These are phyloP conservation scores for Lophotis ruficrista DNA, from an alignment of 2,113 vertebrate genomes.

Conservation along the genomic window DNA sequence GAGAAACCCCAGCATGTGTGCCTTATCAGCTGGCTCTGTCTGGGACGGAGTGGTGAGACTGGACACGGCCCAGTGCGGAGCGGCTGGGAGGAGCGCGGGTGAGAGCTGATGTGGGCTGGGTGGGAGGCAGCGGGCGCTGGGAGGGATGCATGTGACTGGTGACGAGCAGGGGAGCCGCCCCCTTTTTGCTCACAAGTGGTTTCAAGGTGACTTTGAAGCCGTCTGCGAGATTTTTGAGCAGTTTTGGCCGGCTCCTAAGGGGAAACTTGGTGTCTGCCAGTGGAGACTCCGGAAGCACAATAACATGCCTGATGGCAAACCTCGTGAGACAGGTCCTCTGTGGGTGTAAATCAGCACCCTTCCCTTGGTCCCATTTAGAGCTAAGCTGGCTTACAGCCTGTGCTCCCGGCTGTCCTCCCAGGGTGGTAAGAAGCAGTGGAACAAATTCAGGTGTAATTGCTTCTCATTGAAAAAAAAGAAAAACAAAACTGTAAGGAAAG, in stretches of 20 bases:
- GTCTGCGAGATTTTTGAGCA: background rate
- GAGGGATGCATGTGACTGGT: background rate
- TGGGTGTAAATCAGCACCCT: background rate
- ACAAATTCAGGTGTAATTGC: slow-evolving; percentile 31
- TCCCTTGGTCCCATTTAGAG: background rate
- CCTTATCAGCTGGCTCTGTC: background rate
- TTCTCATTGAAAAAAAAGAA: background rate
- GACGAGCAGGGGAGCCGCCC: background rate
- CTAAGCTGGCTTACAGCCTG: accelerated
- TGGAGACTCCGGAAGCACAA: background rate
- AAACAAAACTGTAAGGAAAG: background rate
- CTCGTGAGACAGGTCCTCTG: background rate
- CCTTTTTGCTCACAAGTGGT: background rate
- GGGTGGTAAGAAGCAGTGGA: background rate
- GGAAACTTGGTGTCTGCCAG: background rate
- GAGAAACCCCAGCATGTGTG: background rate
- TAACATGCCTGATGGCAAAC: background rate
- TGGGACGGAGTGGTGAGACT: background rate
- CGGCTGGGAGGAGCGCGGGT: background rate
- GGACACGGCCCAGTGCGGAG: accelerated
- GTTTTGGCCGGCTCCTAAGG: background rate
- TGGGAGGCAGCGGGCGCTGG: background rate
- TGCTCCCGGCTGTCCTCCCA: background rate
- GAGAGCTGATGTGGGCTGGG: background rate
- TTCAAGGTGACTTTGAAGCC: slow-evolving; percentile 38